Percentiles rank a stretch among this genome's conserved stretches.
These are phyloP conservation scores for Theropithecus gelada DNA, from an alignment of 2,113 vertebrate species.

Conservation along the genomic window DNA sequence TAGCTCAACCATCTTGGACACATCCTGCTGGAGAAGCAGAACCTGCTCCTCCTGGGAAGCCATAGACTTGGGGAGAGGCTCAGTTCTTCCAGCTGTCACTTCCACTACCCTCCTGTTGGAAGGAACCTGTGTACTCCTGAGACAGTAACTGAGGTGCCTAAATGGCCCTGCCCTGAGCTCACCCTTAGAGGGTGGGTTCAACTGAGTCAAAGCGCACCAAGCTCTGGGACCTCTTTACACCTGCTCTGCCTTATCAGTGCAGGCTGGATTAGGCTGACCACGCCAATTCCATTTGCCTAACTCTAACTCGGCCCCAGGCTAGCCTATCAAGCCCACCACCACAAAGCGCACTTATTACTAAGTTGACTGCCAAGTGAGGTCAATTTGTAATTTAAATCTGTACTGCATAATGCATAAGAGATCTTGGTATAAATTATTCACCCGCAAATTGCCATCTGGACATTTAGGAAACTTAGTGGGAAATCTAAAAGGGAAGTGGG, in stretches of 20 bases:
- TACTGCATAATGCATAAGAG: slow-evolving; percentile 72
- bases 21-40: fast-evolving
- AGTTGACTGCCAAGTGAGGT: slow-evolving; percentile 58
- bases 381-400: slow-evolving; percentile 73
- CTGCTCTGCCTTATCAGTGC: not conserved
- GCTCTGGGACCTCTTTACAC: not conserved
- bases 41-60: not conserved
- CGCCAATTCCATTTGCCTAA: not conserved
- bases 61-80: not conserved
- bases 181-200: not conserved
- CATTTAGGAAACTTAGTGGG: slow-evolving; percentile 51
- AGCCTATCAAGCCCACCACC: not conserved
- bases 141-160: not conserved
- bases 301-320: not conserved
- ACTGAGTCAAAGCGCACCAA: not conserved
- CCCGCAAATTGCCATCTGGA: slow-evolving; percentile 69
- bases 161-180: not conserved
- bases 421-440: slow-evolving; percentile 73
- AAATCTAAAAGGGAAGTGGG: slow-evolving; percentile 51
- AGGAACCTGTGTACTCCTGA: not conserved
- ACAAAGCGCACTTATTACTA: slow-evolving; percentile 48
- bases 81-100: not conserved
- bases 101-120: not conserved
- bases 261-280: not conserved
- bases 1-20: fast-evolving